Evolutionary conservation across 2,888 invertebrate species (phyloP), one percentile per base, ranked within the genome.

Genomic region (Hedychridium roseum): DNA sequence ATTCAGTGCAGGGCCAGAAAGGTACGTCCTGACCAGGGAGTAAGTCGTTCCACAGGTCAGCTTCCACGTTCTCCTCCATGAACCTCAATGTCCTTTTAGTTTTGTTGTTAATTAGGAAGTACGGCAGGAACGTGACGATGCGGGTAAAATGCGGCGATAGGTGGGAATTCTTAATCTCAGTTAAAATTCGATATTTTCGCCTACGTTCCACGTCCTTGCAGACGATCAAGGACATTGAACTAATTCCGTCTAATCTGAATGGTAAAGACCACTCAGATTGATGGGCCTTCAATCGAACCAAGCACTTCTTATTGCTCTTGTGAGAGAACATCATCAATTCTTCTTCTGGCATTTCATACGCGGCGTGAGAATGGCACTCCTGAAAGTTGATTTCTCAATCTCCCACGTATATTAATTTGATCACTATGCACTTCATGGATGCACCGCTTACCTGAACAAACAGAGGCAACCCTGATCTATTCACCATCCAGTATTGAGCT

Each of bases 401-500:
- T 30, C 37, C 14, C 45, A 42, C 21, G 11, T 11, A 36, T n/a
- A 34, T 7, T 26, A 41, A 12, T 26, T 31, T 20, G 2, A 12
- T 3, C 18, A 5, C 2, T 31, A 21, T 23, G 15, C 17, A 11
- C 12, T 18, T 37, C 9, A 17, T n/a, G 15, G 17, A 28, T 2
- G 17, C 9, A 31, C 20, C 3, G 54, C 73, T 75, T 75, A 90
- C 92, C 83, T 90, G 88, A 57, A 92, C 83, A 74, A 89, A 88
- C 57, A 95, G 77, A 2, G 94, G 92, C 52, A 94, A 80, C 9
- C 91, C 91, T 2, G 92, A 90, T 79, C 92, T 92, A 80, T 95
- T 95, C 57, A 94, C 87, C 68, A 95, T 84, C 94, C 94, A 95
- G 76, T 90, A 93, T 11, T 91, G 91, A 1, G 91, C 87, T 74